Evolutionary conservation across 2,797 vertebrate species (phyloP).

Genomic region (Kryptopterus vitreolus): DNA sequence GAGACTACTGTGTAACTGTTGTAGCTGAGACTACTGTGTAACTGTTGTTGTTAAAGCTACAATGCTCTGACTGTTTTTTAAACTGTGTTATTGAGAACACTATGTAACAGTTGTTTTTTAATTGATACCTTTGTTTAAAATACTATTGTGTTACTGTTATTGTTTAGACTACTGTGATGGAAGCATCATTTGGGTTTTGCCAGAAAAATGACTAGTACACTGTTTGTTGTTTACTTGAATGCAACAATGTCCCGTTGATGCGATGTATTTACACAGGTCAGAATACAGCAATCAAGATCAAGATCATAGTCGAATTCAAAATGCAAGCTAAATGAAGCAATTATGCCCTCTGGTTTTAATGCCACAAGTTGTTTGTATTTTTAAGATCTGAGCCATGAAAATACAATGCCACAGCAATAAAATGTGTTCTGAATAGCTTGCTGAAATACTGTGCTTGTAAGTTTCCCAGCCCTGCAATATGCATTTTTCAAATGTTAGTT

Average conservation of each 20-base stretch:
- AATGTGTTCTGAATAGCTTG: background rate
- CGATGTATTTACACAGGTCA: background rate
- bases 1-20: background rate
- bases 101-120: background rate
- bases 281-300: background rate
- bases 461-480: background rate
- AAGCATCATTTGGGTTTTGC: background rate
- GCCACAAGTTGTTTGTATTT: background rate
- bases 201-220: background rate
- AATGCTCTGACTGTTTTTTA: too few relatives aligned
- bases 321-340: background rate
- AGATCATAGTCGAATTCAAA: background rate
- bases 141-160: background rate
- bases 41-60: background rate
- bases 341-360: background rate
- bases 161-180: background rate
- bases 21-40: background rate
- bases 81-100: too few relatives aligned
- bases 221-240: background rate
- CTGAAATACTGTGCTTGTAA: background rate
- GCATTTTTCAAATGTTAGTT: background rate
- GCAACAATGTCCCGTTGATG: background rate
- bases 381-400: too few relatives aligned
- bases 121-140: background rate
- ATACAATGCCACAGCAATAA: background rate